Conservation (phyloP, 1,140 invertebrate species). For the Cydia fagiglandana region DNA sequence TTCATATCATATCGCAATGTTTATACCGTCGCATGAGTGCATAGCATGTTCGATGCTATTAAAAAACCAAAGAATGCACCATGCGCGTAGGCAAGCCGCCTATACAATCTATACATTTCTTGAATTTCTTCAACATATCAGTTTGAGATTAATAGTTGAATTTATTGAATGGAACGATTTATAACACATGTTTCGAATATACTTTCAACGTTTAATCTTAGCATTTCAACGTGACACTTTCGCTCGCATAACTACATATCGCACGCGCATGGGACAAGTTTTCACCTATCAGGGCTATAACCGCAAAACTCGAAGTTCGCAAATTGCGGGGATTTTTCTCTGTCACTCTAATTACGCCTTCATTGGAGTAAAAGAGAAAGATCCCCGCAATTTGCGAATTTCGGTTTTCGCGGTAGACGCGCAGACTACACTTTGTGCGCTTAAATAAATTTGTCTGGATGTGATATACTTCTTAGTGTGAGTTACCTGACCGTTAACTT, state of each 20-base stretch:
- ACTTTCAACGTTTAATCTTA: slow-evolving; percentile 7
- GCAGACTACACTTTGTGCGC: not conserved
- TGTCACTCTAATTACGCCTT: too few relatives aligned
- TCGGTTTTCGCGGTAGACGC: too few relatives aligned
- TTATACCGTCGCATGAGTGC: slow-evolving; percentile 1
- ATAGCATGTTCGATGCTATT: not conserved
- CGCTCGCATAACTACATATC: not conserved
- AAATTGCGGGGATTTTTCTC: too few relatives aligned
- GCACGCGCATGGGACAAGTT: not conserved
- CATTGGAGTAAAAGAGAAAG: too few relatives aligned
- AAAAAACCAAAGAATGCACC: slow-evolving; percentile 8
- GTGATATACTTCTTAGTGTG: not conserved
- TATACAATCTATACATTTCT: not conserved
- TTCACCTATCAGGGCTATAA: not conserved
- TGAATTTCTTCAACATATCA: not conserved
- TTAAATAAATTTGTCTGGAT: not conserved
- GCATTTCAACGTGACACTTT: not conserved
- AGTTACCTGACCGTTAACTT: not conserved
- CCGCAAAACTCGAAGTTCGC: too few relatives aligned
- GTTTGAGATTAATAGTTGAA: not conserved
- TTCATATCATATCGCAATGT: not conserved
- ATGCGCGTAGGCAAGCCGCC: not conserved
- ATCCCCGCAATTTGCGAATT: too few relatives aligned
- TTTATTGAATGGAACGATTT: not conserved
- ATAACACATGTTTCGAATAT: not conserved